Base-by-base conservation (phyloP, 2,113 vertebrate species). In the Semicossyphus pulcher region DNA sequence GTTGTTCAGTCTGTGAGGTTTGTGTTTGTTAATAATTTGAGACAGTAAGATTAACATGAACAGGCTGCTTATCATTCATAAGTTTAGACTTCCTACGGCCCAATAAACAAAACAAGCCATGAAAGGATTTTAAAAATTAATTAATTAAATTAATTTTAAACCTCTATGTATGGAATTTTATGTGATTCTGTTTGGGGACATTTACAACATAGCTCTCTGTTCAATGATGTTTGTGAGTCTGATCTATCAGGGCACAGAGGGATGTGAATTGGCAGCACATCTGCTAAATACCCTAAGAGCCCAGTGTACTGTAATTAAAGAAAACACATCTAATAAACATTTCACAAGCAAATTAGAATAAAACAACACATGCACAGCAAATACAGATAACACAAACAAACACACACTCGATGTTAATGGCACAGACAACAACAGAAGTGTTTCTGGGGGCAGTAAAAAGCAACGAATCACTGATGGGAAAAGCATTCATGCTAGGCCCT, bases 1-100 rank as follows among this genome's bases (percentile, higher is more conserved):
- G 21, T 53, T 65, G 58, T 47, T 63, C 51, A 49, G 53, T 48
- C 21, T 59, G 32, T 37, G 36, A 70, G 16, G 25, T 67, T 54
- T 64, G 32, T 34, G 25, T 39, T 45, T 54, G 21, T 25, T 45
- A 18, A 7, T 65, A 49, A 59, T 36, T 53, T 28, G n/a, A 20
- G 10, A 42, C 7, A 3, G 11, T 21, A 23, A 57, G 37, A 54
- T 51, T 3, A 54, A 29, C 21, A 10, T 11, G 23, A 63, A 23
- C 7, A 34, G 8, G 21, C 60, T 52, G 25, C 29, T 42, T 10
- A 47, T n/a, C 54, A 62, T 57, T 47, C 26, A 41, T 14, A 28
- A 15, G n/a, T 45, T 18, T 1, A 20, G 11, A 41, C 39, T 18
- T 21, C 54, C 21, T 36, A 15, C 31, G 32, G 57, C 34, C 51